Conservation (phyloP, 2,113 vertebrate genomes). For the Dendrocopos noguchii region DNA sequence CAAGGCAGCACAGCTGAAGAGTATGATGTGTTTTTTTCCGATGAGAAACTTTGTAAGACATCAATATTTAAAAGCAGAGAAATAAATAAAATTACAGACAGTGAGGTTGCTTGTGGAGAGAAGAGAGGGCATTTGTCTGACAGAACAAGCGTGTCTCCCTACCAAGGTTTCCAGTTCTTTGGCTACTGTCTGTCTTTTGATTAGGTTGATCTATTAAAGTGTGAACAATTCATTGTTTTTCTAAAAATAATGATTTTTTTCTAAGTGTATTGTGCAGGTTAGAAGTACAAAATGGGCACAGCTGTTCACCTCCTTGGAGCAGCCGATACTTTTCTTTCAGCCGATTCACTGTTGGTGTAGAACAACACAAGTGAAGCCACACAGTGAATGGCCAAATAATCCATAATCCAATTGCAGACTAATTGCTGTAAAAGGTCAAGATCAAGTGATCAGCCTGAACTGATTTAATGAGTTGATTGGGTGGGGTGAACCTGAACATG, state of each 20-base stretch:
- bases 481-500: not conserved
- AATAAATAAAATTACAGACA: slow-evolving; percentile 34
- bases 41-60: slow-evolving; percentile 19
- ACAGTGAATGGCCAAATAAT: not conserved
- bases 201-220: not conserved
- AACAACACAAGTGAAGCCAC: not conserved
- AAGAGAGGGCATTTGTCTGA: not conserved
- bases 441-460: not conserved
- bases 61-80: slow-evolving; percentile 38
- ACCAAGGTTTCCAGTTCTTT: not conserved
- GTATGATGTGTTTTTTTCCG: not conserved
- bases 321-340: not conserved
- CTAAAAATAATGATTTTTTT: not conserved
- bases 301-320: not conserved
- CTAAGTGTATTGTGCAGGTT: not conserved
- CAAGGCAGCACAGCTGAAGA: slow-evolving; percentile 14
- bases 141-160: not conserved
- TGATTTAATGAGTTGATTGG: not conserved
- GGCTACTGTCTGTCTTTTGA: not conserved
- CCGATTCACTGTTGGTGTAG: not conserved
- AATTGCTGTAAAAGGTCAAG: not conserved
- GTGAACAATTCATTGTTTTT: not conserved
- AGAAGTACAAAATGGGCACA: not conserved
- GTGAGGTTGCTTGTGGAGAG: not conserved
- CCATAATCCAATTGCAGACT: not conserved